Evolutionary conservation across 2,888 invertebrate genomes (phyloP).

Genomic region (Papilio demoleus): DNA sequence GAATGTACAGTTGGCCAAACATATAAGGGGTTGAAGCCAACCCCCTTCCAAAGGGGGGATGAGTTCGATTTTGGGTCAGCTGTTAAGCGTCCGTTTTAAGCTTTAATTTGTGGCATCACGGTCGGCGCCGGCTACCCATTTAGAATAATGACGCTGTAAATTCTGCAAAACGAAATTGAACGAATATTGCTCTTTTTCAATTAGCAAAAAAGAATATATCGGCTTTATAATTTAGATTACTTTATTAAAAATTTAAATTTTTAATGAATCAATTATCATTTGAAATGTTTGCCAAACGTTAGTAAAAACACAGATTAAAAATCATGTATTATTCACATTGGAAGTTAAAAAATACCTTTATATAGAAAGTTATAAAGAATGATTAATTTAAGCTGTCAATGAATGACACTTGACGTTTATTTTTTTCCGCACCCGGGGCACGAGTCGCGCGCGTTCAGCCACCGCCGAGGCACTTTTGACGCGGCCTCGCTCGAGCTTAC

Average conservation of each 20-base stretch:
- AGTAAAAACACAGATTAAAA: too few species aligned
- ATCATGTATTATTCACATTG: too few species aligned
- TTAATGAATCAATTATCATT: too few species aligned
- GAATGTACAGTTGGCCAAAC: constrained; percentile 33
- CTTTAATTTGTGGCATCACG: constrained; percentile 83
- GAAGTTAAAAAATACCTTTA: too few species aligned
- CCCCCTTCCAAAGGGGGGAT: constrained; percentile 57
- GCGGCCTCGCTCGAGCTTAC: constrained; percentile 63
- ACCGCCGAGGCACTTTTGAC: constrained; percentile 78
- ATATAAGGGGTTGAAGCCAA: constrained; percentile 42
- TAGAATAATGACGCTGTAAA: constrained; percentile 77
- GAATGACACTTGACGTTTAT: constrained; percentile 56
- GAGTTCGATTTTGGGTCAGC: constrained; percentile 81
- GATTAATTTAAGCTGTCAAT: neutral
- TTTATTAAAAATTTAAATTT: neutral
- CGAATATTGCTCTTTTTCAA: constrained; percentile 64
- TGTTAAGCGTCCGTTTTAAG: constrained; percentile 83
- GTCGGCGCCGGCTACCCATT: constrained; percentile 72
- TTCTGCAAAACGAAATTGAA: constrained; percentile 65
- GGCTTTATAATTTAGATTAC: constrained; percentile 9
- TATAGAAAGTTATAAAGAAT: neutral
- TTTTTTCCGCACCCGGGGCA: constrained; percentile 51
- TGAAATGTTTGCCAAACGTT: too few species aligned
- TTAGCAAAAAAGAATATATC: constrained; percentile 51
- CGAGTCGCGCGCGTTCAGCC: constrained; percentile 64